phyloP scores from a whole-genome alignment of 2,797 vertebrate genomes.

The Anguilla megastoma region DNA sequence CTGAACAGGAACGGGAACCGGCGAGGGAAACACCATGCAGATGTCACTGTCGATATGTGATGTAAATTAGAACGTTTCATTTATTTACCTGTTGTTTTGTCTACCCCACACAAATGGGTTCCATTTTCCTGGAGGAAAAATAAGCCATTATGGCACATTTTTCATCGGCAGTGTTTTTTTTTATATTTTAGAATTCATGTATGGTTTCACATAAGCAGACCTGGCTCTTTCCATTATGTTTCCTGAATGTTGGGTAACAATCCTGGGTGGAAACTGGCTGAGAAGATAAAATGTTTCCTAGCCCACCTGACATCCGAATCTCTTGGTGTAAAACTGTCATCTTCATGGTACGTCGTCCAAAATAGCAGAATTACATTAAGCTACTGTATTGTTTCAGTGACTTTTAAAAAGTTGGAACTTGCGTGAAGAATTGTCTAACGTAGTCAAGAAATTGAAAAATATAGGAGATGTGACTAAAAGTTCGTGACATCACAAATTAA shows the following conservation, averaged over 20 bases:
- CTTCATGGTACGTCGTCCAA: neutral
- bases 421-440: neutral
- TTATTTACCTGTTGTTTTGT: conserved; percentile 17
- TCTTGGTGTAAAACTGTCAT: neutral
- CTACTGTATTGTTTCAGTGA: neutral
- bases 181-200: neutral
- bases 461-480: neutral
- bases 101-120: neutral
- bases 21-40: neutral
- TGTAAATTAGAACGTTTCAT: conserved; percentile 19
- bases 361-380: neutral
- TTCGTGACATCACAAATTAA: neutral
- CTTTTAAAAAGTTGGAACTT: neutral
- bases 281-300: neutral
- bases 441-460: neutral
- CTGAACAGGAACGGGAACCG: neutral
- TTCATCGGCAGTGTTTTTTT: neutral
- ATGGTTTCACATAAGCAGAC: neutral
- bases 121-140: neutral
- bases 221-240: neutral
- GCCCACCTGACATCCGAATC: neutral
- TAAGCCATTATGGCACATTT: neutral
- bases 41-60: neutral
- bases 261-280: neutral
- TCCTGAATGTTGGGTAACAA: neutral